Conservation (phyloP, 2,888 invertebrate genomes). For the Coremacera marginata region DNA sequence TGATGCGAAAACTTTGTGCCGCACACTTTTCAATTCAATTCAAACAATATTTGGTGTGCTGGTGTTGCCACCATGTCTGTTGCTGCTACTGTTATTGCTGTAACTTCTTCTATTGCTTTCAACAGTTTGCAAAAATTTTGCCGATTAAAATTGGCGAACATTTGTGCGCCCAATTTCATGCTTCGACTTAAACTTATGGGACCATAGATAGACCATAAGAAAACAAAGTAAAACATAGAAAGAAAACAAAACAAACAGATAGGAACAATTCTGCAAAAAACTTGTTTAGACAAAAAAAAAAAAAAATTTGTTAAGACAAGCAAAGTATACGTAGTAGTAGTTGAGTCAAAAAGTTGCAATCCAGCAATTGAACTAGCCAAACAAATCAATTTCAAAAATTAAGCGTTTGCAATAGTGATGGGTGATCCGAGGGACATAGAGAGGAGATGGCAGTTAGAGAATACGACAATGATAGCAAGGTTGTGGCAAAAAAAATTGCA, state of each 20-base stretch:
- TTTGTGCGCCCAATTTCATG: constrained; percentile 33
- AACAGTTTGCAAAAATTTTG: constrained; percentile 20
- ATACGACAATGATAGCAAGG: neutral
- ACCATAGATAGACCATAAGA: neutral
- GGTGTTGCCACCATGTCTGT: neutral
- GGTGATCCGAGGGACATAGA: neutral
- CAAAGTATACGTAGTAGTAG: neutral
- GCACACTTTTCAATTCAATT: constrained; percentile 24
- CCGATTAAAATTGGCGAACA: constrained; percentile 28
- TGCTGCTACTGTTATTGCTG: neutral
- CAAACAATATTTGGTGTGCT: constrained; percentile 21
- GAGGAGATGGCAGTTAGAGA: neutral
- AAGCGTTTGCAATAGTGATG: neutral
- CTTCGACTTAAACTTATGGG: constrained; percentile 36
- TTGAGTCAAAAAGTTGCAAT: constrained; percentile 29
- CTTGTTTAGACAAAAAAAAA: neutral
- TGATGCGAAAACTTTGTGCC: constrained; percentile 27
- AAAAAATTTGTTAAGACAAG: constrained; percentile 13
- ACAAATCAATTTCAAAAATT: constrained; percentile 28
- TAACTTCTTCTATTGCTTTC: neutral
- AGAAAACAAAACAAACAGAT: neutral
- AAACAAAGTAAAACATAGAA: neutral
- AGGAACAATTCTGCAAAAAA: neutral
- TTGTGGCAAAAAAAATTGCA: neutral
- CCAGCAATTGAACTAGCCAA: constrained; percentile 1